These are phyloP conservation scores for Chaenodraco wilsoni DNA, from an alignment of 2,797 vertebrate species.

Conservation along the genomic window DNA sequence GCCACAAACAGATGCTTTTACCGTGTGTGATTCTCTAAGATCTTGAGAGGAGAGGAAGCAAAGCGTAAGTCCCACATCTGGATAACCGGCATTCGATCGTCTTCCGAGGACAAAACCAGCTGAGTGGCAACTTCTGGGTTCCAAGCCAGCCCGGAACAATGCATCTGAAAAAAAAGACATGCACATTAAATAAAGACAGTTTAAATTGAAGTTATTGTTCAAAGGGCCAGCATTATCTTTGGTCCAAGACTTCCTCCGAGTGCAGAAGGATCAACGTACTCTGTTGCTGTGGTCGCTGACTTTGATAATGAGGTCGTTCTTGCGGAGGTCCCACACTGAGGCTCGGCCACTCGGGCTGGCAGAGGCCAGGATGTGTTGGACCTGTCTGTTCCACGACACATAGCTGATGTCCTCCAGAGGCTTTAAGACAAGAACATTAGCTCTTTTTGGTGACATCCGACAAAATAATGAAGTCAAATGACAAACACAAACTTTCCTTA, in stretches of 20 bases:
- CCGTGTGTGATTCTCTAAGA: slow-evolving; percentile 97
- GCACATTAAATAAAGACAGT: neutral
- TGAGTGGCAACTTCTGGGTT: slow-evolving; percentile 98
- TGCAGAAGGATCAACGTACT: slow-evolving; percentile 76
- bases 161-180: slow-evolving; percentile 86
- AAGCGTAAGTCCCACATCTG: slow-evolving; percentile 99
- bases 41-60: slow-evolving; percentile 94
- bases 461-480: neutral
- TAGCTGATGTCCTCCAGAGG: slow-evolving; percentile 95
- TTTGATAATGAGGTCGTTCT: slow-evolving; percentile 99
- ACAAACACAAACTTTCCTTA: neutral
- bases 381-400: slow-evolving; percentile 95
- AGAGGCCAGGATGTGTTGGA: slow-evolving; percentile 97
- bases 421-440: slow-evolving; percentile 68
- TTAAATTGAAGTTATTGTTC: neutral
- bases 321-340: slow-evolving; percentile 96
- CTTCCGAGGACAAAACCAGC: slow-evolving; percentile 94
- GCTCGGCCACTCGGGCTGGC: slow-evolving; percentile 93
- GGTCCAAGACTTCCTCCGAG: neutral
- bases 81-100: slow-evolving; percentile 95
- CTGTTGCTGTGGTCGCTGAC: slow-evolving; percentile 98
- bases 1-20: slow-evolving; percentile 53
- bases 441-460: neutral
- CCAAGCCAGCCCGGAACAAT: slow-evolving; percentile 96
- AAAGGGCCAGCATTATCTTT: neutral